These are phyloP conservation scores for Alloplasta piceator DNA, from an alignment of 2,888 invertebrate species.

Conservation along the genomic window DNA sequence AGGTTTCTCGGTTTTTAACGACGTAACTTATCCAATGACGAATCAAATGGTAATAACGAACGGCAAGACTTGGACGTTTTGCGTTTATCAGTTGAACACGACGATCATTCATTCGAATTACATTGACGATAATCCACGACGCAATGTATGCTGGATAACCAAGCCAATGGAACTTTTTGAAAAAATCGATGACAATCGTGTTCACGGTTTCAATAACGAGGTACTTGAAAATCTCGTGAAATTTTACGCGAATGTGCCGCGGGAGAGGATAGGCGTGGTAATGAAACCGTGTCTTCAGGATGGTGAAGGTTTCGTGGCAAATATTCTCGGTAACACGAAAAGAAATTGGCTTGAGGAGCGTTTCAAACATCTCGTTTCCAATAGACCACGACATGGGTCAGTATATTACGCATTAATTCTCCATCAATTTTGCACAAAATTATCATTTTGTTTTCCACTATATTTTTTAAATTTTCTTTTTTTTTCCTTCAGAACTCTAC, in stretches of 20 bases:
- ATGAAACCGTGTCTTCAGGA: constrained; percentile 90
- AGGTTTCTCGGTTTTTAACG: constrained; percentile 95
- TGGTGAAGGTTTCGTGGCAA: constrained; percentile 86
- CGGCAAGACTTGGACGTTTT: constrained; percentile 94
- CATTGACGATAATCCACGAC: constrained; percentile 87
- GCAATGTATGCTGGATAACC: constrained; percentile 93
- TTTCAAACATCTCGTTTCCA: constrained; percentile 89
- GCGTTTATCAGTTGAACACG: constrained; percentile 96
- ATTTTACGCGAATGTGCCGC: constrained; percentile 89
- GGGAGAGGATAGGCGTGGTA: constrained; percentile 85
- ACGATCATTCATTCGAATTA: constrained; percentile 87
- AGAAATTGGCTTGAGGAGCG: constrained; percentile 88
- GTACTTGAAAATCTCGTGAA: constrained; percentile 90
- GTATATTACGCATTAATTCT: constrained; percentile 33
- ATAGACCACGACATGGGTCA: constrained; percentile 86
- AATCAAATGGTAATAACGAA: constrained; percentile 95
- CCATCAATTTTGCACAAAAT: neutral
- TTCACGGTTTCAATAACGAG: constrained; percentile 92
- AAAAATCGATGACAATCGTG: constrained; percentile 87
- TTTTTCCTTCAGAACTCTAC: constrained; percentile 81
- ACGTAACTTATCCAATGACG: constrained; percentile 95
- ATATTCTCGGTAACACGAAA: constrained; percentile 87
- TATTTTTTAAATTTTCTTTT: constrained; percentile 1
- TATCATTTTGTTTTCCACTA: constrained; percentile 38
- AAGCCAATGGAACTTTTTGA: constrained; percentile 90